Evolutionary conservation across 1,140 invertebrate species (phyloP).

Genomic region (Calosoma granatense): DNA sequence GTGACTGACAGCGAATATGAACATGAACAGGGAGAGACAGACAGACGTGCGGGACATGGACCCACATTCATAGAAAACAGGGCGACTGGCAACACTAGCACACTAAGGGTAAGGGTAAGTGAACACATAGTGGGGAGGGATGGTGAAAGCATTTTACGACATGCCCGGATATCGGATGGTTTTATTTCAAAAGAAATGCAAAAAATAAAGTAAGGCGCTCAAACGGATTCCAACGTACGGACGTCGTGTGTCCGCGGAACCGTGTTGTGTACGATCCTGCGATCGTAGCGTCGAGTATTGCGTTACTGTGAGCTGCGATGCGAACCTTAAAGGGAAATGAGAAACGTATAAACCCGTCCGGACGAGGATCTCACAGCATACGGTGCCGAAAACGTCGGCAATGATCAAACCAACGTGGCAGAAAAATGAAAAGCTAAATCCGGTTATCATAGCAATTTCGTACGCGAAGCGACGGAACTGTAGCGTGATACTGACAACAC

Average conservation of each 20-base stretch:
- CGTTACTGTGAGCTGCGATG: conserved; percentile 24
- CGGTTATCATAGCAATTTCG: conserved; percentile 38
- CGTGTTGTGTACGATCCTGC: too few relatives aligned
- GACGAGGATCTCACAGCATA: conserved; percentile 13
- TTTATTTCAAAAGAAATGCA: conserved; percentile 16
- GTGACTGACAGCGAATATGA: not conserved
- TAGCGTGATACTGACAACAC: not conserved
- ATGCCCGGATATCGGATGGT: conserved; percentile 11
- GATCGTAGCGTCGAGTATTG: conserved; percentile 14
- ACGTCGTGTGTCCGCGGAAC: too few relatives aligned
- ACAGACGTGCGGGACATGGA: too few relatives aligned
- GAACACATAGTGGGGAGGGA: not conserved
- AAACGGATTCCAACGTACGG: too few relatives aligned
- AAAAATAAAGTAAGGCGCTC: conserved; percentile 11
- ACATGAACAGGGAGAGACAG: too few relatives aligned
- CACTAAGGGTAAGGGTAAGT: too few relatives aligned
- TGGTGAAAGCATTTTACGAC: not conserved
- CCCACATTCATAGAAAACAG: too few relatives aligned
- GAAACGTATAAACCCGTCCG: conserved; percentile 26
- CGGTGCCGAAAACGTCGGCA: conserved; percentile 23
- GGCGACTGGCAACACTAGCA: not conserved
- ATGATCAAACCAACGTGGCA: conserved; percentile 36
- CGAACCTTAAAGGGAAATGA: conserved; percentile 29
- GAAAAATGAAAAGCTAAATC: conserved; percentile 41
- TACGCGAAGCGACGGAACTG: not conserved